Conservation (phyloP, 2,797 vertebrate genomes). For the Propithecus perrieri region DNA sequence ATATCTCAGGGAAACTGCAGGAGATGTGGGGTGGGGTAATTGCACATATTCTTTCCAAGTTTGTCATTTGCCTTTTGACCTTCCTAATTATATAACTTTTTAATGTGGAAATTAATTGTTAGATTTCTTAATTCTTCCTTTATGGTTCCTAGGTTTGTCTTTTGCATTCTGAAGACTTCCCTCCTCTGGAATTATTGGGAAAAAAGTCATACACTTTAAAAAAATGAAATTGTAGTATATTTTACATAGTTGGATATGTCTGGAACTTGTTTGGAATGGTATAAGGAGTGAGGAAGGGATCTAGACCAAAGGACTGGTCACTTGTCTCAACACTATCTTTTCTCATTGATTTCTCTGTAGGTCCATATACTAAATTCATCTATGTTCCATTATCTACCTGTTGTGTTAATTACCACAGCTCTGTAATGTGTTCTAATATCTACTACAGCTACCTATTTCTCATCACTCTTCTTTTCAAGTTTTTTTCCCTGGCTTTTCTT, state of each 20-base stretch:
- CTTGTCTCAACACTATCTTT: not conserved
- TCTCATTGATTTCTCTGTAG: not conserved
- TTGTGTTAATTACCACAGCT: not conserved
- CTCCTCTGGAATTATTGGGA: not conserved
- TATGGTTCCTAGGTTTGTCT: not conserved
- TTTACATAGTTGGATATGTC: not conserved
- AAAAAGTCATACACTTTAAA: not conserved
- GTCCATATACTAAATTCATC: not conserved
- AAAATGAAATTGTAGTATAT: not conserved
- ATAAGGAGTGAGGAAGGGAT: not conserved
- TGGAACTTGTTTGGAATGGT: not conserved
- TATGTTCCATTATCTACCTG: not conserved
- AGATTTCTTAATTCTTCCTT: not conserved
- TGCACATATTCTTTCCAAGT: not conserved
- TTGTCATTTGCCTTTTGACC: not conserved
- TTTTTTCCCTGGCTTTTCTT: not conserved
- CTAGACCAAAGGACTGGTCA: not conserved
- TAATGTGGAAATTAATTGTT: slow-evolving; percentile 20
- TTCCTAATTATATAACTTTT: not conserved
- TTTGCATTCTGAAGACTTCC: not conserved
- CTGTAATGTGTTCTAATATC: not conserved
- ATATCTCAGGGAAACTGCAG: not conserved
- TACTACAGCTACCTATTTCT: not conserved
- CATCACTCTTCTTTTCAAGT: not conserved
- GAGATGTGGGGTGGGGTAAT: not conserved